These are phyloP conservation scores for Phenacoccus solenopsis DNA, from an alignment of 1,140 invertebrate species.

Conservation along the genomic window DNA sequence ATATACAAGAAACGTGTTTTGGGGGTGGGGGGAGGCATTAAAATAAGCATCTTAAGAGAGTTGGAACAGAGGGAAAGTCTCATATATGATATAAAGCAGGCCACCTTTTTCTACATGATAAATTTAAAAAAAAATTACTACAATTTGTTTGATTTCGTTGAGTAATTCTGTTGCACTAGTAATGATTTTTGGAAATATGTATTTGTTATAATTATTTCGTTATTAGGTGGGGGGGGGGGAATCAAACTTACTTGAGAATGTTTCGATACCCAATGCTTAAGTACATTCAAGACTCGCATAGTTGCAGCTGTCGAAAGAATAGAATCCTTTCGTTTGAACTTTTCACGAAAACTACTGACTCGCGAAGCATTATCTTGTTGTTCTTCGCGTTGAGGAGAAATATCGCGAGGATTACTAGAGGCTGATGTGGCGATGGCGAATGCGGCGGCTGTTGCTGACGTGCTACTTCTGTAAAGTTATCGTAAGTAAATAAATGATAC, in stretches of 20 bases:
- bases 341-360: constrained; percentile 33
- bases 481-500: constrained; percentile 13
- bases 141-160: too few relatives aligned
- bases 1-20: too few relatives aligned
- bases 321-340: constrained; percentile 55
- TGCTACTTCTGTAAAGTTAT: constrained; percentile 61
- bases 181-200: neutral
- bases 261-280: constrained; percentile 64
- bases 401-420: constrained; percentile 62
- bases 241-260: constrained; percentile 42
- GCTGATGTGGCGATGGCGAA: constrained; percentile 87
- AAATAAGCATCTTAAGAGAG: too few relatives aligned
- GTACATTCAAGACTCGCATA: constrained; percentile 81
- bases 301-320: constrained; percentile 84
- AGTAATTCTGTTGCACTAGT: too few relatives aligned
- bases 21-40: too few relatives aligned
- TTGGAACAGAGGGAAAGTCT: too few relatives aligned
- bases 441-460: constrained; percentile 74
- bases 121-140: too few relatives aligned
- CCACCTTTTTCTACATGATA: too few relatives aligned
- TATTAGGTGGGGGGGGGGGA: neutral
- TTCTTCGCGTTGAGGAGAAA: constrained; percentile 28
- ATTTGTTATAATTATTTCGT: neutral
- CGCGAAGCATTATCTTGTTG: constrained; percentile 24
- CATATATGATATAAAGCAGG: too few relatives aligned